Conservation (phyloP, 23 tunicate genomes). For the Phallusia fumigata region DNA sequence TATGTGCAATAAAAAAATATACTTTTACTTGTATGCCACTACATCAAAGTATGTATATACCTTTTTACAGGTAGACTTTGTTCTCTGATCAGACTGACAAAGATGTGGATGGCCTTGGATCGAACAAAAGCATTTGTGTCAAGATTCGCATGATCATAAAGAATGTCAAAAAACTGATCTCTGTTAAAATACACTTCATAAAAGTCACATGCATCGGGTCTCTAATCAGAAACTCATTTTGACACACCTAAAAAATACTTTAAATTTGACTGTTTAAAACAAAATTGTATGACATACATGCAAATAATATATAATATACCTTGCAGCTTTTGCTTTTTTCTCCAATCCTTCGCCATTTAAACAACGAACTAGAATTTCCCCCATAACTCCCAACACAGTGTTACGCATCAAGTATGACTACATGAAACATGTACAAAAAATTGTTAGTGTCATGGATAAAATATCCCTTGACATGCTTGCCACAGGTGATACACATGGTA, state of each 20-base stretch:
- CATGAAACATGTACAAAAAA: neutral
- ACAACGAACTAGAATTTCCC: slow-evolving; percentile 68
- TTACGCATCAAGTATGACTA: slow-evolving; percentile 85
- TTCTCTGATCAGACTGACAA: slow-evolving; percentile 49
- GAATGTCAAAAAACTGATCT: slow-evolving; percentile 79
- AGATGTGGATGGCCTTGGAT: slow-evolving; percentile 54
- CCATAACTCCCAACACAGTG: slow-evolving; percentile 48
- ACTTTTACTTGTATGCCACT: no score
- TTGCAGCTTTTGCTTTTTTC: slow-evolving; percentile 72
- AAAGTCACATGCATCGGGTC: no score
- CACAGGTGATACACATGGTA: no score
- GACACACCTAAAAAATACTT: neutral
- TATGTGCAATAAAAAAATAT: no score
- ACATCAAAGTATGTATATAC: no score
- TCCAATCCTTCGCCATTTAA: slow-evolving; percentile 69
- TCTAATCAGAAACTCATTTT: no score
- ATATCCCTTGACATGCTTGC: no score
- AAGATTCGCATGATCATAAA: slow-evolving; percentile 84
- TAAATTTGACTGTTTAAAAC: neutral
- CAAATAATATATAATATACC: no score
- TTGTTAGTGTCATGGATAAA: no score
- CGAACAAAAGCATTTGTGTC: slow-evolving; percentile 85
- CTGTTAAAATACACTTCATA: slow-evolving; percentile 25
- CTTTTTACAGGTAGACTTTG: slow-evolving; percentile 71
- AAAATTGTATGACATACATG: neutral